Percentiles rank a stretch among this genome's conserved stretches.
Evolutionary conservation across 1,140 invertebrate genomes (phyloP).

Genomic region (Listronotus bonariensis): DNA sequence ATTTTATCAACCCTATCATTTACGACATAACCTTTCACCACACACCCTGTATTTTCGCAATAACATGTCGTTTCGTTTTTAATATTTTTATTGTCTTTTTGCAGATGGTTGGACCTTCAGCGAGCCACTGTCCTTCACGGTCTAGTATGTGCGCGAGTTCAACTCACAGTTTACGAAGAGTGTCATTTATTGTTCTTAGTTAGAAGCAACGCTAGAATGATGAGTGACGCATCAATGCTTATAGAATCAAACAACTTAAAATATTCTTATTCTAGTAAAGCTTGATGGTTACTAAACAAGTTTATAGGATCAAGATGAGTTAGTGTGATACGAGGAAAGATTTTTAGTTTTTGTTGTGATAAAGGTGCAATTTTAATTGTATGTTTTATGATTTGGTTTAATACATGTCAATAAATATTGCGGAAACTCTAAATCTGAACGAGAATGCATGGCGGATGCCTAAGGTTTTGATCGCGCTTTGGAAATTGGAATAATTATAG

Average conservation of each 20-base stretch:
- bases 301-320: not conserved
- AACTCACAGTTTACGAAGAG: conserved; percentile 77
- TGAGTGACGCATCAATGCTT: conserved; percentile 76
- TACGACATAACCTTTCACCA: too few species aligned
- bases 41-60: too few species aligned
- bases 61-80: too few species aligned
- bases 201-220: conserved; percentile 75
- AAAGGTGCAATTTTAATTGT: not conserved
- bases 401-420: too few species aligned
- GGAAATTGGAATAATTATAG: too few species aligned
- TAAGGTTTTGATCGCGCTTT: too few species aligned
- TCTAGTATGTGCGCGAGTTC: conserved; percentile 71
- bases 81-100: too few species aligned
- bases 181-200: conserved; percentile 82
- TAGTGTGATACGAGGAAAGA: not conserved
- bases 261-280: conserved; percentile 28
- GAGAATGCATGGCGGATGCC: too few species aligned
- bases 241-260: conserved; percentile 58
- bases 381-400: too few species aligned
- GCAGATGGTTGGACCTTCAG: conserved; percentile 80
- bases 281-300: not conserved
- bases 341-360: not conserved
- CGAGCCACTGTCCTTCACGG: conserved; percentile 80
- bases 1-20: too few species aligned
- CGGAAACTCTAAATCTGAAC: too few species aligned